A percentile compares a stretch with the other conserved stretches of the same genome.
Evolutionary conservation across 2,888 invertebrate species (phyloP).

Genomic region (Cerastis rubricosa): DNA sequence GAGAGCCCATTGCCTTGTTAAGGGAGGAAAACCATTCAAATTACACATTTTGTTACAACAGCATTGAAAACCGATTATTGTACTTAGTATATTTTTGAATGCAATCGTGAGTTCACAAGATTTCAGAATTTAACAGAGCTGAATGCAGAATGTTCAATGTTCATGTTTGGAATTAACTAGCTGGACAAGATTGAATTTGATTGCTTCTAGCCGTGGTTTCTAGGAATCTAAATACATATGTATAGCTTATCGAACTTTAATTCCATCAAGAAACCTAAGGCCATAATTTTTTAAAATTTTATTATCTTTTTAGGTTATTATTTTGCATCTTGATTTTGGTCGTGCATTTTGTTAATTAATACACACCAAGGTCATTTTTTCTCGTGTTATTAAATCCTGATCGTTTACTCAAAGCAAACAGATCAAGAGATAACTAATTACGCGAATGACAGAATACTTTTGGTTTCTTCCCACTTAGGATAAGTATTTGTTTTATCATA

Average conservation of each 20-base stretch:
- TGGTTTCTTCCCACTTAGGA: too few species aligned
- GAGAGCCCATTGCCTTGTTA: too few species aligned
- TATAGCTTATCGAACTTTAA: background rate
- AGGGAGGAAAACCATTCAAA: background rate
- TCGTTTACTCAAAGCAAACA: too few species aligned
- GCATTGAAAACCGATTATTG: background rate
- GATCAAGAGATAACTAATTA: too few species aligned
- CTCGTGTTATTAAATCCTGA: background rate
- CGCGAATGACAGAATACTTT: too few species aligned
- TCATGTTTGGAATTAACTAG: constrained; percentile 1
- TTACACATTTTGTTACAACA: background rate
- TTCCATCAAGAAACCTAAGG: background rate
- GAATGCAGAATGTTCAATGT: background rate
- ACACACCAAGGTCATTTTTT: background rate
- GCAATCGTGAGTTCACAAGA: background rate
- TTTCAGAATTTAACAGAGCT: background rate
- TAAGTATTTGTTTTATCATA: too few species aligned
- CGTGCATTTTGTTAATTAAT: background rate
- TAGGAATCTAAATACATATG: background rate
- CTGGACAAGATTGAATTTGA: background rate
- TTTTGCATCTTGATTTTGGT: background rate
- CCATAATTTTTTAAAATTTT: background rate
- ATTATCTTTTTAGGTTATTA: background rate
- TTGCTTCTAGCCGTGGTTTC: too few species aligned
- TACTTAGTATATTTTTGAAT: background rate